Base-by-base conservation (phyloP, 2,888 invertebrate species). In the Hirtodrosophila histrioides region DNA sequence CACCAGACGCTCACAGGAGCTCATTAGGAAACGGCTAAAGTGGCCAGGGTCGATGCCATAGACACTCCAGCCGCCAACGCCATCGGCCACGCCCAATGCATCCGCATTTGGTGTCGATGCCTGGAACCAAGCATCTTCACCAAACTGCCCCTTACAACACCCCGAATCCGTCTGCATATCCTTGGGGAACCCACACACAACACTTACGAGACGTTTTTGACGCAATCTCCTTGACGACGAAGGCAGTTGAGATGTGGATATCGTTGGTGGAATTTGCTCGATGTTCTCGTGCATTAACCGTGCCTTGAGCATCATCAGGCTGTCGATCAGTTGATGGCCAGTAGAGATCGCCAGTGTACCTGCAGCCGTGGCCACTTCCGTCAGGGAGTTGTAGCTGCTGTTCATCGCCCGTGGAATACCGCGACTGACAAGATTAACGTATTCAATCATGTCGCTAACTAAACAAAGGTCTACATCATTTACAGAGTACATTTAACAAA, bases 1-100 rank as follows among this genome's bases (percentile, higher is more conserved):
- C 69, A 98, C 97, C 84, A 98, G 94, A 77, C 97, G 94, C 92
- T 97, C 97, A 90, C 98, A 98, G 23, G 96, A 96, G 89, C 94
- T 94, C 99, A 99, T 98, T 86, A 99, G 93, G 89, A 96, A 96
- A 74, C 95, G 94, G 11, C 98, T 97, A 92, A 99, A 99, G 89
- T 96, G 96, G 48, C 98, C 98, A 0, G 99, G 98, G 92, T 99
- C 98, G 77, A 99, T 96, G 56, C 98, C 98, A 91, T 98, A 98
- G 58, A 96, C 95, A 86, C 98, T 94, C 99, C 99, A 99, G 49
- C 99, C 98, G 54, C 99, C 99, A 53, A 99, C 99, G 73, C 99
- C 99, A 92, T 99, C 99, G 65, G 99, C 99, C 78, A 99, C 98
- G 89, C 98, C 99, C 98, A 89, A 1, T 0, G 98, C 97, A 93